A percentile compares a stretch with the other conserved stretches of the same genome.
Conservation (phyloP, 2,113 vertebrate species). For the Chionis minor region DNA sequence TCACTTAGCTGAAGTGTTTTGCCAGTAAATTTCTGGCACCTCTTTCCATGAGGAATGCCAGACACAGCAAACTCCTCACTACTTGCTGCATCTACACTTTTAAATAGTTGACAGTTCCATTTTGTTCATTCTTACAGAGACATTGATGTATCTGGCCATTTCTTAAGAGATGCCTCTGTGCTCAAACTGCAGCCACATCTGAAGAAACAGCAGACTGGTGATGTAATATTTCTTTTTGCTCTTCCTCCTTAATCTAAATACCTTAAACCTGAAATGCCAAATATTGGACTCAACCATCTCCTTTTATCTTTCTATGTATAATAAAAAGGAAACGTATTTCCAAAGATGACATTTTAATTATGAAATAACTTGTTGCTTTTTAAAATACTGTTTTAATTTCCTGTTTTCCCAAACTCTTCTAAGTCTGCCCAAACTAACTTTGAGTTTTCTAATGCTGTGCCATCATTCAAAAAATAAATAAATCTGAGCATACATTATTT, state of each 20-base stretch:
- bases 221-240: neutral
- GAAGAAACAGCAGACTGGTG: neutral
- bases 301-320: neutral
- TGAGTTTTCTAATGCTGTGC: neutral
- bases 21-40: slow-evolving; percentile 27
- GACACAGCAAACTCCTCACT: slow-evolving; percentile 22
- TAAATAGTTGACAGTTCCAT: slow-evolving; percentile 4
- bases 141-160: neutral
- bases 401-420: neutral
- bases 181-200: neutral
- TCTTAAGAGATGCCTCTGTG: neutral
- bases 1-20: slow-evolving; percentile 28
- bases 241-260: neutral
- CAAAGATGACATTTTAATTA: slow-evolving; percentile 8
- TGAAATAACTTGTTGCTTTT: neutral
- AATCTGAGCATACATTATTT: neutral
- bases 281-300: neutral
- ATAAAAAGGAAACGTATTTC: neutral
- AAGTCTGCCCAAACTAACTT: neutral
- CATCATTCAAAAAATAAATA: neutral
- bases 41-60: neutral
- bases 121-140: slow-evolving; percentile 16
- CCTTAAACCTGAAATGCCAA: neutral
- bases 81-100: slow-evolving; percentile 30
- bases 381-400: neutral